These are phyloP conservation scores for Liodrosophila aerea DNA, from an alignment of 2,888 invertebrate species.

Conservation along the genomic window DNA sequence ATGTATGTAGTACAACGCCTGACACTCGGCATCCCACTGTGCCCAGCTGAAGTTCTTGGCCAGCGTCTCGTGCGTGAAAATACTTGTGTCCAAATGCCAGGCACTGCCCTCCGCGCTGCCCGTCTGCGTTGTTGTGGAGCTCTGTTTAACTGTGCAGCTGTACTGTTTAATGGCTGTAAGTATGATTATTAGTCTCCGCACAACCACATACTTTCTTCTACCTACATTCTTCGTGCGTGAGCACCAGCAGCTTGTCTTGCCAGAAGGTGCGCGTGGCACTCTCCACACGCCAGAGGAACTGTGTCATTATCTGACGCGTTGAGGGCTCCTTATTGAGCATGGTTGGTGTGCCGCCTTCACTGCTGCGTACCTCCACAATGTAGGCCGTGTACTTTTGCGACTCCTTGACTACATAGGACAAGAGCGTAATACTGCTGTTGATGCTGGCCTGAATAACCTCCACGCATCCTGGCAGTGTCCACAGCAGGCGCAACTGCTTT, in stretches of 20 bases:
- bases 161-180: slow-evolving; percentile 71
- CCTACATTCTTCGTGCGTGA: slow-evolving; percentile 90
- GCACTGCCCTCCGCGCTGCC: slow-evolving; percentile 56
- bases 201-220: neutral
- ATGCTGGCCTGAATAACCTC: slow-evolving; percentile 92
- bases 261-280: slow-evolving; percentile 65
- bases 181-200: neutral
- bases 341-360: slow-evolving; percentile 35
- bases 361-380: slow-evolving; percentile 84
- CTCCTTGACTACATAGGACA: slow-evolving; percentile 87
- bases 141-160: slow-evolving; percentile 80
- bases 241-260: slow-evolving; percentile 87
- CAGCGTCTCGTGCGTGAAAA: slow-evolving; percentile 84
- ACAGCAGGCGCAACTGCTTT: slow-evolving; percentile 85
- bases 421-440: slow-evolving; percentile 86
- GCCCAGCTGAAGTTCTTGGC: slow-evolving; percentile 92
- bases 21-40: slow-evolving; percentile 89
- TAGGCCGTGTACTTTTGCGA: slow-evolving; percentile 85
- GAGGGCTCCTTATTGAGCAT: slow-evolving; percentile 83
- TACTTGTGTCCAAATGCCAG: slow-evolving; percentile 85
- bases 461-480: slow-evolving; percentile 84
- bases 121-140: slow-evolving; percentile 49
- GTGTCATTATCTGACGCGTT: slow-evolving; percentile 89
- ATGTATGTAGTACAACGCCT: slow-evolving; percentile 93
- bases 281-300: slow-evolving; percentile 85